Evolutionary conservation across 1,140 invertebrate species (phyloP).

Genomic region (Drosophila lacteicornis): DNA sequence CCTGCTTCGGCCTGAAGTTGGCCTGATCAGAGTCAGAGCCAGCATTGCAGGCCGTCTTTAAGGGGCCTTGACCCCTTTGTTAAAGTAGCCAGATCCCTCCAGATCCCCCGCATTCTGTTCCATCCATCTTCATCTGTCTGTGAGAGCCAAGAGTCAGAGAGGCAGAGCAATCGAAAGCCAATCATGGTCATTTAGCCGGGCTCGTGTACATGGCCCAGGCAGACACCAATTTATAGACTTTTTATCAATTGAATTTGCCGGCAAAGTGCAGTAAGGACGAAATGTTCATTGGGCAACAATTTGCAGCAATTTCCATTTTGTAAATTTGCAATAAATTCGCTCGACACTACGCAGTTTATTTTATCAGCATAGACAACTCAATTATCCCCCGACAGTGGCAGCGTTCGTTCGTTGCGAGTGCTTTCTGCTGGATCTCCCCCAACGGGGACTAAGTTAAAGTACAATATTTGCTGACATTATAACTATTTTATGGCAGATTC

Average conservation of each 20-base stretch:
- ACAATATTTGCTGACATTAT: background rate
- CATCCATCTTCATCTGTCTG: slow-evolving; percentile 47
- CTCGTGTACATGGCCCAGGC: background rate
- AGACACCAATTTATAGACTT: slow-evolving; percentile 38
- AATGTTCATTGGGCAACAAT: slow-evolving; percentile 50
- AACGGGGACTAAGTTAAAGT: background rate
- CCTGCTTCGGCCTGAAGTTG: background rate
- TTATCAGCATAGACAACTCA: slow-evolving; percentile 58
- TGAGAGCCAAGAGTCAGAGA: slow-evolving; percentile 4
- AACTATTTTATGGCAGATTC: too few relatives aligned
- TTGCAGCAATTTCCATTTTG: slow-evolving; percentile 58
- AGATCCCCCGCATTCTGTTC: background rate
- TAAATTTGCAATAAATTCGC: slow-evolving; percentile 65
- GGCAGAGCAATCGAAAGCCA: slow-evolving; percentile 46
- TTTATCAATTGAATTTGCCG: slow-evolving; percentile 65
- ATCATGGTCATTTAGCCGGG: slow-evolving; percentile 50
- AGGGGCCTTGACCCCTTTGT: background rate
- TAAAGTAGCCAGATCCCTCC: background rate
- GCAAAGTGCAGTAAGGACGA: slow-evolving; percentile 28
- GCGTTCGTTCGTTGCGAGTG: too few relatives aligned
- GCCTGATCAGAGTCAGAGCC: background rate
- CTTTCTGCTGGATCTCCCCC: background rate
- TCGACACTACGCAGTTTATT: slow-evolving; percentile 55
- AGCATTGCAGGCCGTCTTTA: background rate
- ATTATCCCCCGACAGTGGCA: slow-evolving; percentile 30